Percentiles rank a stretch among this genome's conserved stretches.
Evolutionary conservation across 2,888 invertebrate species (phyloP).

Genomic region (Anagyrus pseudococci): DNA sequence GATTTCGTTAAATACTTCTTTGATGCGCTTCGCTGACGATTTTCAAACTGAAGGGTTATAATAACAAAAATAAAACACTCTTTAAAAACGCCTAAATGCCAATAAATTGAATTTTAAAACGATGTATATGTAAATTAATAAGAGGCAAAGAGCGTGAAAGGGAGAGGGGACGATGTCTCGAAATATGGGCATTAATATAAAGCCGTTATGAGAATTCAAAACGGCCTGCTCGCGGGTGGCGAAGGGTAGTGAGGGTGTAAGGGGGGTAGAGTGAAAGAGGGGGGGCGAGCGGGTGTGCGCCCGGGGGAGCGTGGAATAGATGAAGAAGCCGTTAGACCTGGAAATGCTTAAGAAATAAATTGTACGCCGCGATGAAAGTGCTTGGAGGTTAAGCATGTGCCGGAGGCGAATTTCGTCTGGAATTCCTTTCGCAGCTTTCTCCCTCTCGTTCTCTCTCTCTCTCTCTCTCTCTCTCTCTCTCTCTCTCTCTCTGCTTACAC

Average conservation of each 20-base stretch:
- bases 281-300: background rate
- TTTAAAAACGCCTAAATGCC: no score
- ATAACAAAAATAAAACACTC: no score
- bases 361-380: slow-evolving; percentile 8
- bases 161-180: background rate
- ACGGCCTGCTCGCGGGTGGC: no score
- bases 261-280: background rate
- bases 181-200: background rate
- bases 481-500: background rate
- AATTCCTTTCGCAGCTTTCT: slow-evolving; percentile 12
- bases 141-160: background rate
- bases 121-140: background rate
- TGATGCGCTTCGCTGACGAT: no score
- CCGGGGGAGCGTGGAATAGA: background rate
- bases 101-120: background rate
- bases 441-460: no score
- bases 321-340: background rate
- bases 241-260: no score
- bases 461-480: slow-evolving; percentile 10
- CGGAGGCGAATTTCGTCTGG: slow-evolving; percentile 18
- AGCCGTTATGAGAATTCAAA: no score
- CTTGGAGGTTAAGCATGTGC: background rate
- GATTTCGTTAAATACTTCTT: no score
- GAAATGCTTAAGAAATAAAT: slow-evolving; percentile 8
- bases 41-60: no score